These are phyloP conservation scores for Orthonychiurus folsomi DNA, from an alignment of 2,888 invertebrate species.

Conservation along the genomic window DNA sequence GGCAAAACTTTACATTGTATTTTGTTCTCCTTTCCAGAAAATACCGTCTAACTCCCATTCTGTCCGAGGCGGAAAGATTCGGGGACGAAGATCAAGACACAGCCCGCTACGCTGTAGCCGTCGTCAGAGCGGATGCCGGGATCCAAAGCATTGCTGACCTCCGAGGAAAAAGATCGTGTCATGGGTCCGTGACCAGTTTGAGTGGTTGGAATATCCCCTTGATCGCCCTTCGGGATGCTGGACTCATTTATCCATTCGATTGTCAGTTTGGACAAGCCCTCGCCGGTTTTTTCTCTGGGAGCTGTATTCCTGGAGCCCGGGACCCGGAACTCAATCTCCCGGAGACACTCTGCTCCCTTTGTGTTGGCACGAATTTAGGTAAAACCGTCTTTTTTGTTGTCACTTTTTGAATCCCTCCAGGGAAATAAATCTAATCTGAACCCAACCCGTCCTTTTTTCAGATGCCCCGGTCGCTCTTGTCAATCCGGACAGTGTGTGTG, in stretches of 20 bases:
- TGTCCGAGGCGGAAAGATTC: slow-evolving; percentile 38
- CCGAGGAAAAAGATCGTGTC: slow-evolving; percentile 38
- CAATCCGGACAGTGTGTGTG: slow-evolving; percentile 35
- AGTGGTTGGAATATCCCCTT: slow-evolving; percentile 39
- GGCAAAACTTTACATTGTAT: too few relatives aligned
- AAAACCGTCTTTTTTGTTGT: background rate
- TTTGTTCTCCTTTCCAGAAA: too few relatives aligned
- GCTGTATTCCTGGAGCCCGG: slow-evolving; percentile 38
- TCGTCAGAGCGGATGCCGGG: slow-evolving; percentile 36
- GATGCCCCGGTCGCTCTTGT: slow-evolving; percentile 30
- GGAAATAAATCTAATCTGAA: background rate
- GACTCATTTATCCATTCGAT: slow-evolving; percentile 30
- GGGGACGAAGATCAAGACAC: slow-evolving; percentile 39
- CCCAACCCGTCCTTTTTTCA: too few relatives aligned
- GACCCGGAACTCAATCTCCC: slow-evolving; percentile 34
- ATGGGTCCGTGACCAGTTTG: slow-evolving; percentile 31
- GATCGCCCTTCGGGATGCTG: slow-evolving; percentile 33
- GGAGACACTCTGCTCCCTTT: slow-evolving; percentile 37
- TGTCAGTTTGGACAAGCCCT: slow-evolving; percentile 37
- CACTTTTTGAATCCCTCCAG: background rate
- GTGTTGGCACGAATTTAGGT: slow-evolving; percentile 38
- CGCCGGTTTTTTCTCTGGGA: slow-evolving; percentile 36
- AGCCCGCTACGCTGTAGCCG: slow-evolving; percentile 31
- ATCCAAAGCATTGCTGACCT: slow-evolving; percentile 37
- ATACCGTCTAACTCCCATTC: slow-evolving; percentile 33